Evolutionary conservation across 2,888 invertebrate genomes (phyloP).

Genomic region (Neocrepidodera transversa): DNA sequence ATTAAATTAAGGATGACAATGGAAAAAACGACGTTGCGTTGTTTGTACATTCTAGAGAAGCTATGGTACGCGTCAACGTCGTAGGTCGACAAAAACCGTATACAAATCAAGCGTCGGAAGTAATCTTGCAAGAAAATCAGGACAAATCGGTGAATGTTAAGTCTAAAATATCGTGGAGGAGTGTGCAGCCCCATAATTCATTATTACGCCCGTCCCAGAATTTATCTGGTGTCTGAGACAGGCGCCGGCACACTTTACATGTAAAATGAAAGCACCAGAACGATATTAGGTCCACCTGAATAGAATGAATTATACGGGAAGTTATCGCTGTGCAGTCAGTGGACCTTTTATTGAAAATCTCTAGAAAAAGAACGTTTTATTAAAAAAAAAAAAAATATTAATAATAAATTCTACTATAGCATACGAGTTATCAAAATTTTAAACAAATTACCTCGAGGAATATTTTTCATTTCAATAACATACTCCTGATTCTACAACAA

Average conservation of each 20-base stretch:
- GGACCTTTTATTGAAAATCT: slow-evolving; percentile 25
- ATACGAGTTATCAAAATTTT: too few species aligned
- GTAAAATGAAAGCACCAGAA: slow-evolving; percentile 44
- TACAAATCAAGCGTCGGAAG: slow-evolving; percentile 42
- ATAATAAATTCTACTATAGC: too few species aligned
- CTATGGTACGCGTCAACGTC: background rate
- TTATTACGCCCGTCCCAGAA: slow-evolving; percentile 48
- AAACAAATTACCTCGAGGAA: too few species aligned
- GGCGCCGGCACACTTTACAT: slow-evolving; percentile 50
- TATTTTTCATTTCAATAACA: too few species aligned
- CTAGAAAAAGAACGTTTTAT: slow-evolving; percentile 4
- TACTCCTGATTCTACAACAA: too few species aligned
- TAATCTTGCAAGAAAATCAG: slow-evolving; percentile 47
- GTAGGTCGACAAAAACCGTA: slow-evolving; percentile 17
- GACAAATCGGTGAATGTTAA: slow-evolving; percentile 49
- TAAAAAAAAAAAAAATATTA: too few species aligned
- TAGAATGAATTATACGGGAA: slow-evolving; percentile 31
- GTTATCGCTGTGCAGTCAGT: slow-evolving; percentile 21
- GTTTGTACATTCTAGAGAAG: background rate
- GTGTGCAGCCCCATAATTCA: slow-evolving; percentile 51
- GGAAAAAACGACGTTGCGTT: too few species aligned
- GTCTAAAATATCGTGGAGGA: slow-evolving; percentile 49
- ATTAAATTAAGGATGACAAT: too few species aligned
- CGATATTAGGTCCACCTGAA: slow-evolving; percentile 34
- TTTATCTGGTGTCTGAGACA: slow-evolving; percentile 51